Base-by-base conservation (phyloP, 2,888 invertebrate genomes). In the Conistra vaccinii region DNA sequence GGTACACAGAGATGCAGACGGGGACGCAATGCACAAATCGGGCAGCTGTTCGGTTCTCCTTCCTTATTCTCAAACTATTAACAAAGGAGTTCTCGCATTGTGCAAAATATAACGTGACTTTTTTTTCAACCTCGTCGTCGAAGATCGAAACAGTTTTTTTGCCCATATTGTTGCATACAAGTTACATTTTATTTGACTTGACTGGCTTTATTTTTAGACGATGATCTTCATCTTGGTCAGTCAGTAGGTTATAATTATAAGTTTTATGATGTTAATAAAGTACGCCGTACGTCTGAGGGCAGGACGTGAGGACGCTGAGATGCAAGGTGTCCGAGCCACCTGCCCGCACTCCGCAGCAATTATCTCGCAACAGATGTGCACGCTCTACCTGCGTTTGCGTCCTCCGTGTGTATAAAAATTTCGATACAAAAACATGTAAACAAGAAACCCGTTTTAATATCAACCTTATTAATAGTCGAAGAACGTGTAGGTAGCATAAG, bases 1-100 rank as follows among this genome's bases (percentile, higher is more conserved):
- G 91, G 91, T 91, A 92, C 92, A 95, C 94, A 95, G 95, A 95
- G 94, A 96, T 95, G 95, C 93, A 95, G 95, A 95, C 95, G 94
- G 95, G 95, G 94, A 93, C 93, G 93, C 89, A 92, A 92, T 95
- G 95, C 95, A 95, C 95, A 95, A 95, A 94, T 94, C 94, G 91
- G 92, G 96, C 96, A 96, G 96, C 96, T 96, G 96, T 93, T 92
- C 91, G 85, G 79, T 85, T 90, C 92, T 91, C 93, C 94, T 94
- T 94, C 94, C 95, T 95, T 93, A 93, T 94, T 93, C 92, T 92
- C 92, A 90, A 90, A 90, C 88, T 90, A 91, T 66, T 92, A 95
- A 96, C 94, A 96, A 95, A 94, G 85, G 90, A 88, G 88, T 88
- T 87, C 87, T 88, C 76, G 90, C 89, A 94, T 95, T 96, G 96